Conservation (phyloP, 2,888 invertebrate genomes). For the Drosophila prolongata region DNA sequence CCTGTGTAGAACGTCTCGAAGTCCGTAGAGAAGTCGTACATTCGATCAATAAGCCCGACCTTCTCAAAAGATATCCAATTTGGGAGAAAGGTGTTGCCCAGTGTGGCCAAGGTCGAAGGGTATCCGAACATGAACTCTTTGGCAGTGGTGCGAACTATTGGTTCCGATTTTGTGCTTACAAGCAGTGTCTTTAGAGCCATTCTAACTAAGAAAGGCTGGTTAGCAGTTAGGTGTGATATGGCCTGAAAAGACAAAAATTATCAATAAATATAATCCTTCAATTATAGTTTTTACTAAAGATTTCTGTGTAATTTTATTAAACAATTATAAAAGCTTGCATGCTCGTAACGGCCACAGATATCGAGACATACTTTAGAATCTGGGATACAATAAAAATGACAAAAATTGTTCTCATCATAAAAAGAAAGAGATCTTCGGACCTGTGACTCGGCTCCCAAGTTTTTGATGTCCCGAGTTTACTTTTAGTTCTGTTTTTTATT, state of each 20-base stretch:
- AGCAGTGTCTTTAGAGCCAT: constrained; percentile 90
- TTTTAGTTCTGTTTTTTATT: too few species aligned
- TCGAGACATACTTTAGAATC: too few species aligned
- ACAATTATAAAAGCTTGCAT: too few species aligned
- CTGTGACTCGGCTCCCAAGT: too few species aligned
- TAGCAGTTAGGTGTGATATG: constrained; percentile 91
- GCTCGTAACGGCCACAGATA: too few species aligned
- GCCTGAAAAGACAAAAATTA: constrained; percentile 71
- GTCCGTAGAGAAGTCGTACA: constrained; percentile 93
- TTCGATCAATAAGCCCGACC: constrained; percentile 94
- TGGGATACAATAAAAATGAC: too few species aligned
- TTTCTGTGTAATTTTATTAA: too few species aligned
- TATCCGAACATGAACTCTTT: constrained; percentile 96
- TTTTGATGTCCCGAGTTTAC: too few species aligned
- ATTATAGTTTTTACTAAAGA: too few species aligned
- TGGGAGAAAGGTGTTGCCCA: constrained; percentile 93
- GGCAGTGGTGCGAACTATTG: constrained; percentile 92
- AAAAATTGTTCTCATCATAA: too few species aligned
- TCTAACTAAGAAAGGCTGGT: constrained; percentile 87
- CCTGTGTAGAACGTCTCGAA: constrained; percentile 92
- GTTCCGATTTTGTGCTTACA: constrained; percentile 88
- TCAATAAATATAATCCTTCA: too few species aligned
- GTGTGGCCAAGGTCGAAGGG: constrained; percentile 91
- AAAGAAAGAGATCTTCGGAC: too few species aligned
- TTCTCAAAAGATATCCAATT: constrained; percentile 94